phyloP scores from a whole-genome alignment of 2,797 vertebrate species.

The Artibeus jamaicensis region DNA sequence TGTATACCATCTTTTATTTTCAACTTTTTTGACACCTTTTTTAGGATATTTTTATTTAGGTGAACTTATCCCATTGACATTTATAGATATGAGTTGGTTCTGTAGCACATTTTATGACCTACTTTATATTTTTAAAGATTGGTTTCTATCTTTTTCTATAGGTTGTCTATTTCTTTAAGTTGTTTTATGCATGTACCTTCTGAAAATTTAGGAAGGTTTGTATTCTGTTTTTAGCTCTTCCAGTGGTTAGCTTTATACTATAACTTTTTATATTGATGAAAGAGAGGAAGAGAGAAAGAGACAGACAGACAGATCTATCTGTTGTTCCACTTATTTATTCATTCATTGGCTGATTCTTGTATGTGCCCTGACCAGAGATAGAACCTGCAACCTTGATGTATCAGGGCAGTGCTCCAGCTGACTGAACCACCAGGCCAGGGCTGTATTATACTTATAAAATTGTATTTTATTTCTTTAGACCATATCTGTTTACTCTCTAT shows the following conservation, averaged over 20 bases:
- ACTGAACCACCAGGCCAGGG: background rate
- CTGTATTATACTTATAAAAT: background rate
- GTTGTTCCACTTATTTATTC: background rate
- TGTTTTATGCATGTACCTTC: background rate
- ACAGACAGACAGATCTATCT: background rate
- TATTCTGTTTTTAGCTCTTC: background rate
- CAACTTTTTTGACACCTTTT: background rate
- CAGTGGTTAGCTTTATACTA: background rate
- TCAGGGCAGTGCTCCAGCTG: background rate
- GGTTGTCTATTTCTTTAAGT: background rate
- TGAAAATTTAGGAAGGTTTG: background rate
- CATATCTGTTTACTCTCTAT: background rate
- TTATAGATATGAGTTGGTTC: background rate
- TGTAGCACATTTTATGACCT: background rate
- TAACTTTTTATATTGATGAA: background rate
- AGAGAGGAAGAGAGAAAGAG: background rate
- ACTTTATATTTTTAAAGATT: slow-evolving; percentile 13
- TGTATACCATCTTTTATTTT: background rate
- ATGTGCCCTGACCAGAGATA: background rate
- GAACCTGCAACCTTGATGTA: background rate
- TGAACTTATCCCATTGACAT: background rate
- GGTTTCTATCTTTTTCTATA: background rate
- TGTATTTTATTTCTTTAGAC: background rate
- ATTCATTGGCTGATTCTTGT: background rate
- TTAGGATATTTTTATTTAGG: slow-evolving; percentile 6